Evolutionary conservation across 2,888 invertebrate species (phyloP), one percentile per base, ranked within the genome.

Genomic region (Ophioninae sp.): DNA sequence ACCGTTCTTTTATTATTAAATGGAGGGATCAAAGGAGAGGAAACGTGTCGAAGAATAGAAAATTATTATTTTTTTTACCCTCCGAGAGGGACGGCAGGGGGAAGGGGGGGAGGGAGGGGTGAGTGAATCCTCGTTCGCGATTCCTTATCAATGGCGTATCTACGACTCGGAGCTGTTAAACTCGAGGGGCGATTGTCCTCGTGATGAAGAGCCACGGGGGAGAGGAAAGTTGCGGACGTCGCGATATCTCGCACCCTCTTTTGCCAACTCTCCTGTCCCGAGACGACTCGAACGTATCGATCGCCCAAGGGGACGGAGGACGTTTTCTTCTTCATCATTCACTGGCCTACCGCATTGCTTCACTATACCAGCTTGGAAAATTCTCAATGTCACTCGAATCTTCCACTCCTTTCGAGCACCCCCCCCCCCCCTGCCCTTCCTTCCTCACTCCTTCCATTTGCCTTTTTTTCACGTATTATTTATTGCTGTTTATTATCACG

Each of bases 191-290:
- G 44, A 75, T 41, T 39, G 56, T 75, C 39, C 56, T 67, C 20
- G 10, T 20, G 56, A 59, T 69, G 74, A 39, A 62, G 41, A 20
- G 57, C 20, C 50, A 44, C 23, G 56, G 13, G 37, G 8, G 64
- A 56, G 64, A 57, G 70, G 67, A 77, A 81, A 61, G 56, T 37
- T 59, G 81, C 77, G 64, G 59, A 67, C 67, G 76, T 67, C 59
- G 81, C 81, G 72, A 77, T 64, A 65, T 81, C 77, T 72, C 37
- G 76, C 72, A 77, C 81, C 76, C 81, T 65, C 50, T 44, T 23
- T 30, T 23, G 44, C n/a, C n/a, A 23, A 59, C 20, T 74, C 41
- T 68, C 67, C 69, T 44, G 13, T 44, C 41, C 65, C 44, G 61
- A 67, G 70, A 77, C 72, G 61, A 57, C 75, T 76, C 77, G 70